Conservation (phyloP, 2,888 invertebrate genomes). For the Pelosia muscerda region DNA sequence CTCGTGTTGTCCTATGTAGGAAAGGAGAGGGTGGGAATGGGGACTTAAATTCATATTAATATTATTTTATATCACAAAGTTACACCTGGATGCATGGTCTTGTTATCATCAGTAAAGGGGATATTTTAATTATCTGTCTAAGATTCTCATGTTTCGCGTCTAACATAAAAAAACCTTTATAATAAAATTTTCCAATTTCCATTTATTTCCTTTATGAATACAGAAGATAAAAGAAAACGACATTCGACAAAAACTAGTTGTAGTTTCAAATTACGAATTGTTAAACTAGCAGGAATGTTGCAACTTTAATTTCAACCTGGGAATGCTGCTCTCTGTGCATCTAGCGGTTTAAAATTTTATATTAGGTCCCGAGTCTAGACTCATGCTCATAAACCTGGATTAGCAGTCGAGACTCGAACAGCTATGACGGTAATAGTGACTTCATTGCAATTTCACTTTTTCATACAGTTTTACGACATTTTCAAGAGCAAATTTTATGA, state of each 20-base stretch:
- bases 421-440: not conserved
- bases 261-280: not conserved
- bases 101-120: too few relatives aligned
- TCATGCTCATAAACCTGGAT: not conserved
- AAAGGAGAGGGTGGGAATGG: too few relatives aligned
- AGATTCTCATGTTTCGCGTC: too few relatives aligned
- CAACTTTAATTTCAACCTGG: not conserved
- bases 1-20: too few relatives aligned
- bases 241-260: not conserved
- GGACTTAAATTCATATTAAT: too few relatives aligned
- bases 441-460: not conserved
- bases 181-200: too few relatives aligned
- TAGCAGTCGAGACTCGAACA: too few relatives aligned
- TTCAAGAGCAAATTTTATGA: not conserved
- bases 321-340: not conserved
- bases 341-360: constrained; percentile 3
- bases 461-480: not conserved
- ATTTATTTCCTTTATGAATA: too few relatives aligned
- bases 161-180: too few relatives aligned
- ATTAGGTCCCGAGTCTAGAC: not conserved
- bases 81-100: too few relatives aligned
- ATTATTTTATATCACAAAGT: too few relatives aligned
- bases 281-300: not conserved
- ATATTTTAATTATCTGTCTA: too few relatives aligned
- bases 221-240: not conserved